phyloP scores from a whole-genome alignment of 2,797 vertebrate species.

The Anguilla pacifica region DNA sequence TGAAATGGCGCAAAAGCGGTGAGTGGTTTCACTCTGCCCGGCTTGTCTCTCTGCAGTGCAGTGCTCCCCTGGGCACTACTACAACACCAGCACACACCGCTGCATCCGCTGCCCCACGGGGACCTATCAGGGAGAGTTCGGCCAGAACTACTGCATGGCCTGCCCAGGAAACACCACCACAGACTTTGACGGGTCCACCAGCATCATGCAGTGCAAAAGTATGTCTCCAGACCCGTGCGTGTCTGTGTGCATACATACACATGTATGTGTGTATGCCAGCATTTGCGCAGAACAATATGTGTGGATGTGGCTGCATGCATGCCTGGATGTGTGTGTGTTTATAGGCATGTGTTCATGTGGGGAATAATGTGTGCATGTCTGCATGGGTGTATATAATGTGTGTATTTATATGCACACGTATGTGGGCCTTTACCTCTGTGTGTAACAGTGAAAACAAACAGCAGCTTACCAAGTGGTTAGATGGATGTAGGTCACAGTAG shows the following conservation, averaged over 20 bases:
- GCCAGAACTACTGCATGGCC: slow-evolving; percentile 88
- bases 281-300: background rate
- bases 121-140: slow-evolving; percentile 91
- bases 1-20: background rate
- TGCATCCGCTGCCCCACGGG: slow-evolving; percentile 88
- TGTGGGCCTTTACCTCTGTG: background rate
- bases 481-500: background rate
- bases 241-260: background rate
- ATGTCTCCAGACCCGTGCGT: slow-evolving; percentile 45
- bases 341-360: slow-evolving; percentile 9
- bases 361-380: background rate
- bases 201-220: slow-evolving; percentile 98
- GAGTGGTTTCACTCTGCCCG: background rate
- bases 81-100: slow-evolving; percentile 92
- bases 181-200: slow-evolving; percentile 96
- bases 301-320: background rate
- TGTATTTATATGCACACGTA: background rate
- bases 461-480: background rate
- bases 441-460: background rate
- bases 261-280: background rate
- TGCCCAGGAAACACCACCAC: slow-evolving; percentile 96
- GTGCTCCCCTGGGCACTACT: slow-evolving; percentile 96
- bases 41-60: slow-evolving; percentile 78
- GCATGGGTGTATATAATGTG: background rate
- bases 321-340: slow-evolving; percentile 10